Conservation (phyloP, 2,797 vertebrate genomes). For the Neostethus bicornis region DNA sequence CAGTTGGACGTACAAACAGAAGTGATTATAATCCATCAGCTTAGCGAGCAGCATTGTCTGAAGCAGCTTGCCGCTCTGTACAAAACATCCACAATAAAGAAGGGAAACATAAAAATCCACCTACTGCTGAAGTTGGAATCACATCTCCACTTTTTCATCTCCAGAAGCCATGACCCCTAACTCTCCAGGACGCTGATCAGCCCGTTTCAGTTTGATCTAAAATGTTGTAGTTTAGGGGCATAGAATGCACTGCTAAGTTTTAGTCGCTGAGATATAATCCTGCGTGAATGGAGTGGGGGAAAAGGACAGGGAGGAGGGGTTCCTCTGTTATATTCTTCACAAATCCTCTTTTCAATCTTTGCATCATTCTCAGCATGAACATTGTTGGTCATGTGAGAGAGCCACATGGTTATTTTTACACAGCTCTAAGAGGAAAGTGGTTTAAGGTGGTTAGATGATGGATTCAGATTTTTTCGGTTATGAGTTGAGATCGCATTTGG, state of each 20-base stretch:
- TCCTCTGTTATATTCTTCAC: conserved; percentile 50
- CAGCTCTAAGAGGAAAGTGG: not conserved
- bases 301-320: conserved; percentile 44
- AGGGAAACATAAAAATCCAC: conserved; percentile 32
- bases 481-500: not conserved
- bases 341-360: conserved; percentile 75
- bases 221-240: conserved; percentile 47
- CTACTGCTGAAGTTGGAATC: conserved; percentile 38
- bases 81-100: not conserved
- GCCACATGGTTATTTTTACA: conserved; percentile 1
- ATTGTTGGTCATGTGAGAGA: conserved; percentile 29
- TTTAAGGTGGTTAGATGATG: not conserved
- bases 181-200: conserved; percentile 20
- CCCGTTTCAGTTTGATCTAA: conserved; percentile 40
- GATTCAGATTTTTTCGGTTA: not conserved
- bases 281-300: conserved; percentile 37
- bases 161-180: conserved; percentile 28
- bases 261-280: conserved; percentile 73
- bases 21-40: conserved; percentile 63
- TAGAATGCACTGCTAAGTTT: conserved; percentile 64
- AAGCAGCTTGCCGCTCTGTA: not conserved
- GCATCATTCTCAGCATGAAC: conserved; percentile 53
- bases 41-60: conserved; percentile 7
- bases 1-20: conserved; percentile 57
- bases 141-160: conserved; percentile 34